Conservation (phyloP, 1,140 invertebrate genomes). For the Hydropsyche tenuis region DNA sequence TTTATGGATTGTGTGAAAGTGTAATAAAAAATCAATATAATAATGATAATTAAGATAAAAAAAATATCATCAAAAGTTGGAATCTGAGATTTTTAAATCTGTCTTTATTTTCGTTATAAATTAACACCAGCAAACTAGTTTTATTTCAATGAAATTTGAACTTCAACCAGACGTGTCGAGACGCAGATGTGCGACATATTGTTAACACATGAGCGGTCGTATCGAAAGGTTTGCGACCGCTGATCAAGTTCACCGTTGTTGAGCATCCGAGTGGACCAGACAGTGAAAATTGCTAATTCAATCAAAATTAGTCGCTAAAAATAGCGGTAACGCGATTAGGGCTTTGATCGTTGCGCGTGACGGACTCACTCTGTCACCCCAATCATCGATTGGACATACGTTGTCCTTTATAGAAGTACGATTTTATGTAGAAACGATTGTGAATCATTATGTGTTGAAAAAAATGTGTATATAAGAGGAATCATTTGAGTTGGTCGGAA, state of each 20-base stretch:
- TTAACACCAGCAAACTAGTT: too few species aligned
- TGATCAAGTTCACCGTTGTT: constrained; percentile 25
- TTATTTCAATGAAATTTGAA: too few species aligned
- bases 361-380: constrained; percentile 12
- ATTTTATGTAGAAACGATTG: too few species aligned
- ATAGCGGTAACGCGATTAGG: constrained; percentile 28
- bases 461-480: too few species aligned
- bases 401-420: background rate
- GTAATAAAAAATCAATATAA: too few species aligned
- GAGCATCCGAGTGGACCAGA: constrained; percentile 37
- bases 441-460: too few species aligned
- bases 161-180: background rate
- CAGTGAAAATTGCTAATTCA: constrained; percentile 45
- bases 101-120: too few species aligned
- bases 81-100: too few species aligned
- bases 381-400: background rate
- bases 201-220: background rate
- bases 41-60: too few species aligned
- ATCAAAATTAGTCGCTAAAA: constrained; percentile 44
- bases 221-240: constrained; percentile 26
- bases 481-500: too few species aligned
- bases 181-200: background rate
- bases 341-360: constrained; percentile 42
- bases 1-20: too few species aligned
- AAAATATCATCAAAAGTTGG: too few species aligned